Conservation (phyloP, 1,140 invertebrate genomes). For the Cydia splendana region DNA sequence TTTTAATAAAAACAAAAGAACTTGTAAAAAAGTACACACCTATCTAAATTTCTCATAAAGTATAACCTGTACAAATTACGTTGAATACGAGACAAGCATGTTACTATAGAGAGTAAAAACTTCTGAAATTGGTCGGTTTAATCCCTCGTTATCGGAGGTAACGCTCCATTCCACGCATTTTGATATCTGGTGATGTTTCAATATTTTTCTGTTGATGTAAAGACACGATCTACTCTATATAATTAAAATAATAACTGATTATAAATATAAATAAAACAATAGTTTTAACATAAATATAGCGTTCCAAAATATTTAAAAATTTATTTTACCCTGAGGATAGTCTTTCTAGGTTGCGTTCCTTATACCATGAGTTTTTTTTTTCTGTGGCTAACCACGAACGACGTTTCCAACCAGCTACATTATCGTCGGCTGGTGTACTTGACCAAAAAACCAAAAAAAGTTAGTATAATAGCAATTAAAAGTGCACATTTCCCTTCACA, state of each 20-base stretch:
- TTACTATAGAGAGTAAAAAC: neutral
- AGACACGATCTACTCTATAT: too few relatives aligned
- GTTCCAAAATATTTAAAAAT: too few relatives aligned
- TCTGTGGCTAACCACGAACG: conserved; percentile 49
- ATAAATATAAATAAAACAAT: neutral
- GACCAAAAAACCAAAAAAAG: conserved; percentile 62
- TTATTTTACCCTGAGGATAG: too few relatives aligned
- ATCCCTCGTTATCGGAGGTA: neutral
- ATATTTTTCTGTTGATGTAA: neutral
- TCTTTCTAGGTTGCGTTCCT: conserved; percentile 3
- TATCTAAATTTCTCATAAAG: neutral
- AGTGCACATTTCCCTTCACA: neutral
- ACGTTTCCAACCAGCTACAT: conserved; percentile 69
- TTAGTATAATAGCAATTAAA: conserved; percentile 53
- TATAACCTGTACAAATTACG: neutral
- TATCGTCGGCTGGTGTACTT: conserved; percentile 70
- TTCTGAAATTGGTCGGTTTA: conserved; percentile 3
- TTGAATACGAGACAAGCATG: neutral
- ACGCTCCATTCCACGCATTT: neutral
- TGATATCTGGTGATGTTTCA: neutral
- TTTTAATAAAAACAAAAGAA: conserved; percentile 40
- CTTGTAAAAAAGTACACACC: neutral
- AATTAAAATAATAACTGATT: too few relatives aligned
- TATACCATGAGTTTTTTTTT: conserved; percentile 39
- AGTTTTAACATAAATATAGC: neutral